These are phyloP conservation scores for Eubasilissa regina DNA, from an alignment of 1,140 invertebrate genomes.

Conservation along the genomic window DNA sequence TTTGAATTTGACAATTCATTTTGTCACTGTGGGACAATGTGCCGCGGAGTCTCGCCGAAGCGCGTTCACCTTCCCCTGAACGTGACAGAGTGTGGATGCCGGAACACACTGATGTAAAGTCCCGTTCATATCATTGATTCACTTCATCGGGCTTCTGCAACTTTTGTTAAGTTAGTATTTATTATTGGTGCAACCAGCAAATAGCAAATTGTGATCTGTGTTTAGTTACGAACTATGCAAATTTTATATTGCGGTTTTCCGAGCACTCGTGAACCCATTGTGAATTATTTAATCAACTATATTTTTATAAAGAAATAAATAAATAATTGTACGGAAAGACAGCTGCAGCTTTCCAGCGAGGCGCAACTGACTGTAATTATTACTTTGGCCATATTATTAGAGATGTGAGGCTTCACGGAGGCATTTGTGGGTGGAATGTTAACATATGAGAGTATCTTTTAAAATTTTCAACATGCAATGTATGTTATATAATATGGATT, in stretches of 20 bases:
- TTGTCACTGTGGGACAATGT: slow-evolving; percentile 11
- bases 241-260: slow-evolving; percentile 28
- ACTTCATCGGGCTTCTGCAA: slow-evolving; percentile 12
- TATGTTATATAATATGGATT: slow-evolving; percentile 55
- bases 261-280: slow-evolving; percentile 32
- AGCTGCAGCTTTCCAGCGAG: slow-evolving; percentile 31
- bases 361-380: not conserved
- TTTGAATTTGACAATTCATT: not conserved
- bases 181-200: slow-evolving; percentile 54
- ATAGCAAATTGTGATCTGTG: slow-evolving; percentile 58
- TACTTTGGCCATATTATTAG: not conserved
- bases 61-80: slow-evolving; percentile 58
- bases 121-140: slow-evolving; percentile 7
- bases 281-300: slow-evolving; percentile 54
- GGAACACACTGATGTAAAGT: not conserved
- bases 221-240: slow-evolving; percentile 47
- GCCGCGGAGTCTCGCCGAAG: slow-evolving; percentile 5
- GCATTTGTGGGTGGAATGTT: slow-evolving; percentile 36
- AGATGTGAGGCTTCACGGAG: slow-evolving; percentile 22
- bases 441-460: slow-evolving; percentile 53
- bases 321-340: slow-evolving; percentile 36
- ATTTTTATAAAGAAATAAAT: slow-evolving; percentile 58
- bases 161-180: slow-evolving; percentile 41
- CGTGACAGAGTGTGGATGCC: slow-evolving; percentile 35
- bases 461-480: slow-evolving; percentile 57